Evolutionary conservation across 2,797 vertebrate species (phyloP), one percentile per base, ranked within the genome.

Genomic region (Amphiprion clarkii): DNA sequence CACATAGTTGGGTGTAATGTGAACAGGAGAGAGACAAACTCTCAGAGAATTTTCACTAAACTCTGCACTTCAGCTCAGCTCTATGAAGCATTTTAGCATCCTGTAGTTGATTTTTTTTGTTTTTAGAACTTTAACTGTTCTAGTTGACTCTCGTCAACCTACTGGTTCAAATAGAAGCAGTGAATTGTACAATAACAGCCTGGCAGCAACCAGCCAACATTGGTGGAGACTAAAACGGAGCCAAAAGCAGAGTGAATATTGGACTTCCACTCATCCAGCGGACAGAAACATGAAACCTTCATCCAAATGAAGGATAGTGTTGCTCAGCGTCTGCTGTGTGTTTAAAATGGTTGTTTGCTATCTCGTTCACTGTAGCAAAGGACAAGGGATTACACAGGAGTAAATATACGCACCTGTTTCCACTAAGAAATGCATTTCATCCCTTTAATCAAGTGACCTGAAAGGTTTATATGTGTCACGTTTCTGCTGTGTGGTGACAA

Each of bases 401-500:
- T 16, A 16, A 29, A 53, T 19, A 49, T 7, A n/a, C 8, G 19
- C 46, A 8, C 51, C 3, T 10, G 23, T 53, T 53, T 25, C 23
- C 51, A 53, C 9, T 25, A 13, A 23, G 27, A 14, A 53, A 5
- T 53, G 23, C 23, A 14, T 10, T 53, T 25, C 51, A 53, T 1
- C 23, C 52, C 52, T 27, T 27, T 14, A 54, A 54, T 27, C 52
- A 14, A 27, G 17, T 46, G 58, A 14, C 10, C 3, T 42, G 14
- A 69, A 16, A 23, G 40, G 33, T 62, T 11, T 40, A 29, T 14
- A 39, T 57, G 40, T 48, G 33, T 64, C 33, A 44, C 55, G 48
- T 39, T 52, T 6, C 67, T 58, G 60, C 44, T 21, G 57, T 3
- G 46, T 25, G 27, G 55, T 60, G 56, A 66, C 70, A 66, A 62